A percentile compares a stretch with the other conserved stretches of the same genome.
Conservation (phyloP, 2,113 vertebrate genomes). For the Heteronetta atricapilla region DNA sequence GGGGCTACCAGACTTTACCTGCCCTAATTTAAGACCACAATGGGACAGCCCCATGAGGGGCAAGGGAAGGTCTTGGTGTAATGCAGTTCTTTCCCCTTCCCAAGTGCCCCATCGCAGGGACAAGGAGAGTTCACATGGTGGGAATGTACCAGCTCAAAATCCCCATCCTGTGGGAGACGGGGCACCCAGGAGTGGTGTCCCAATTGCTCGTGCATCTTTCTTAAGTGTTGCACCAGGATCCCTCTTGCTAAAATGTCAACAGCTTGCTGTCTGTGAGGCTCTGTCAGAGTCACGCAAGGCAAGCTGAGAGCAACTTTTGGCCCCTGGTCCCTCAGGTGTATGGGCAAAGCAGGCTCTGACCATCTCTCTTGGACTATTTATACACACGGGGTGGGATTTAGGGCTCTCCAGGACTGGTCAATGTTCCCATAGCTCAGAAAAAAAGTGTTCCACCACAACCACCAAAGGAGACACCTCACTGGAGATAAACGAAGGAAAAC, state of each 20-base stretch:
- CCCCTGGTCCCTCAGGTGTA: not conserved
- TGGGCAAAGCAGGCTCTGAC: not conserved
- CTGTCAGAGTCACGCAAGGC: not conserved
- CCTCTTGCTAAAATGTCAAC: not conserved
- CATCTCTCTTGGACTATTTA: not conserved
- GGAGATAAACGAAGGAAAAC: not conserved
- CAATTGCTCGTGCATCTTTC: not conserved
- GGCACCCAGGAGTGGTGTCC: not conserved
- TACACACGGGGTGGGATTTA: not conserved
- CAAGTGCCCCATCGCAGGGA: fast-evolving
- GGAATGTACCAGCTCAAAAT: not conserved
- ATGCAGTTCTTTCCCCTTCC: not conserved
- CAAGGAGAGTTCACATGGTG: fast-evolving
- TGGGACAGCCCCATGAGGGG: too few relatives aligned
- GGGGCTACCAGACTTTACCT: not conserved
- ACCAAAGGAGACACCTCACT: not conserved
- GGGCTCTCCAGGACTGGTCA: not conserved
- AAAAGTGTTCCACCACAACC: not conserved
- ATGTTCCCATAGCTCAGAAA: not conserved
- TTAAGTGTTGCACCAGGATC: fast-evolving
- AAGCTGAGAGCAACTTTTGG: not conserved
- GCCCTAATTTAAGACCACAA: not conserved
- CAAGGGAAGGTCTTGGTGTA: not conserved
- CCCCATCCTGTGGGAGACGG: too few relatives aligned
- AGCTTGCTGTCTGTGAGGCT: not conserved